Conservation (phyloP, 2,888 invertebrate genomes). For the Metopia argyrocephala region DNA sequence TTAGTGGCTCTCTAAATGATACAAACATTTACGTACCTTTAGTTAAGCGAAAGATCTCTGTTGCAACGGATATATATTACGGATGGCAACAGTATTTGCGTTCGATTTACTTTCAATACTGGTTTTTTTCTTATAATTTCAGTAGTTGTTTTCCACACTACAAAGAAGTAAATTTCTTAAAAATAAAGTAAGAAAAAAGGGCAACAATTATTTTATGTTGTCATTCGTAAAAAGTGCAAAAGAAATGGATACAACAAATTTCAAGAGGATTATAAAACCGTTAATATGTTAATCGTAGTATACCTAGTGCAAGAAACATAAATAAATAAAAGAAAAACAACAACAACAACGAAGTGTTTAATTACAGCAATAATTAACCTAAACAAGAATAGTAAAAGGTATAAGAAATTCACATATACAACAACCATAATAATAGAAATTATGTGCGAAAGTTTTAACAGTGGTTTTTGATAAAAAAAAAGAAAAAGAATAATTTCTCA, state of each 20-base stretch:
- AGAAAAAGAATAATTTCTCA: no score
- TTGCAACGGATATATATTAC: constrained; percentile 61
- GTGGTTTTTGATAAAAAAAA: no score
- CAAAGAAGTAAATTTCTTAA: no score
- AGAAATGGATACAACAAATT: constrained; percentile 50
- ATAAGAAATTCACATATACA: no score
- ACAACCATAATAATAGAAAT: no score
- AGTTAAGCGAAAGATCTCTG: constrained; percentile 67
- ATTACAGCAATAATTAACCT: no score
- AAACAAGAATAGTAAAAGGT: no score
- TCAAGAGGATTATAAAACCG: constrained; percentile 48
- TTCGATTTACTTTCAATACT: constrained; percentile 48
- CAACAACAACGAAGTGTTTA: constrained; percentile 9
- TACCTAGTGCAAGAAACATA: background rate
- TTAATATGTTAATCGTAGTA: constrained; percentile 31
- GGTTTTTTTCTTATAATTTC: constrained; percentile 28
- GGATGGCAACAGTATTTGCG: constrained; percentile 56
- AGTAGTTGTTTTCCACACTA: constrained; percentile 13
- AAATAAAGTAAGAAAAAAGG: constrained; percentile 35
- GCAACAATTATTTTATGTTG: constrained; percentile 8
- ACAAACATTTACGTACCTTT: constrained; percentile 56
- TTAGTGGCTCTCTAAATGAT: constrained; percentile 37
- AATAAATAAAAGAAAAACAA: constrained; percentile 20
- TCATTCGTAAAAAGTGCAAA: background rate
- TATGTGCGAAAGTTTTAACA: no score